Base-by-base conservation (phyloP, 1,140 invertebrate genomes). In the Vollenhovia emeryi region DNA sequence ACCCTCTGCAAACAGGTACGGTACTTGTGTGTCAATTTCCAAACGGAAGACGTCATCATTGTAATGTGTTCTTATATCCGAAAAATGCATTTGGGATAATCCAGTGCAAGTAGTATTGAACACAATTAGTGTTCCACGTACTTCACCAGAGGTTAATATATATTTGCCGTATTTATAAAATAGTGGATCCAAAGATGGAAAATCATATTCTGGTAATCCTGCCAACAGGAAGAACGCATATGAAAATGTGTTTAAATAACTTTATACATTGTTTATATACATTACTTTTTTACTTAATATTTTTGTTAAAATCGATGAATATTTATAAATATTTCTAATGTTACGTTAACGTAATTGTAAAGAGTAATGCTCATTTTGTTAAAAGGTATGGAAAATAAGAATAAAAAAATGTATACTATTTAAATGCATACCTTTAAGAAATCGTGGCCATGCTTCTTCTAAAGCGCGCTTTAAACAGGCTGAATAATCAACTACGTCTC, bases 201-300 rank as follows among this genome's bases (percentile, higher is more conserved):
- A 64, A 0, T 45, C 27, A n/a, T 33, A 48, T 62, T 76, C 57
- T 21, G 74, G 74, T 21, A 76, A 11, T 8, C 74, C 74, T 76
- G 3, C 11, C 0, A 43, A 43, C 9, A 43, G 0, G 9, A 43
- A 7, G 9, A 30, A 27, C n/a, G n/a, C n/a, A n/a, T n/a, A n/a
- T n/a, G n/a, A n/a, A n/a, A n/a, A n/a, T n/a, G n/a, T n/a, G n/a
- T n/a, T n/a, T n/a, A n/a, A n/a, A n/a, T n/a, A n/a, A n/a, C n/a
- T n/a, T n/a, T n/a, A n/a, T n/a, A n/a, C n/a, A n/a, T n/a, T n/a
- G n/a, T n/a, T n/a, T n/a, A n/a, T n/a, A n/a, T n/a, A n/a, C n/a
- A n/a, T n/a, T n/a, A n/a, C n/a, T n/a, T n/a, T n/a, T n/a, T n/a
- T n/a, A n/a, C n/a, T n/a, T n/a, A n/a, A n/a, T n/a, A n/a, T n/a